These are phyloP conservation scores for Metopolophium dirhodum DNA, from an alignment of 1,140 invertebrate species.

Conservation along the genomic window DNA sequence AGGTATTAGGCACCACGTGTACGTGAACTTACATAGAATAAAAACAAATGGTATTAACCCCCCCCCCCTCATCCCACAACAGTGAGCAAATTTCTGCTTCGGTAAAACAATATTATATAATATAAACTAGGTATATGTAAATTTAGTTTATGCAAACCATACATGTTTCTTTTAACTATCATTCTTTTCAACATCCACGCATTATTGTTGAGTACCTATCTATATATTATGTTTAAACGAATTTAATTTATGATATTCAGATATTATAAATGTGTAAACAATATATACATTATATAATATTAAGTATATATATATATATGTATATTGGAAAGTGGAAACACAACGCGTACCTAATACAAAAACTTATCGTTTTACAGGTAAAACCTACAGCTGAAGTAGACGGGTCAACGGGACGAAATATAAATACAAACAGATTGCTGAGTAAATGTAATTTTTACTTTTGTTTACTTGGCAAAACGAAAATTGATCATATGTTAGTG, in stretches of 20 bases:
- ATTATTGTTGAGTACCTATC: background rate
- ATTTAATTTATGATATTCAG: background rate
- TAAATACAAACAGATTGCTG: background rate
- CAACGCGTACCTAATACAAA: background rate
- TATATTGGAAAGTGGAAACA: background rate
- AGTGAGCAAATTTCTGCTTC: background rate
- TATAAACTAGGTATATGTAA: too few species aligned
- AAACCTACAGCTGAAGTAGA: background rate
- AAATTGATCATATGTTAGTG: conserved; percentile 5
- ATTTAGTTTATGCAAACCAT: background rate
- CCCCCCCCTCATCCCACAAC: background rate
- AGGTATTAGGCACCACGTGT: background rate
- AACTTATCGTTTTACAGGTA: conserved; percentile 12
- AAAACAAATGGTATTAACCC: background rate
- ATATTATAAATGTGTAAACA: background rate
- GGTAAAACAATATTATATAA: too few species aligned
- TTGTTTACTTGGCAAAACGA: conserved; percentile 24
- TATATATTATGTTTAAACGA: background rate
- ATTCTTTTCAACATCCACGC: background rate
- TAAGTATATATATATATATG: too few species aligned
- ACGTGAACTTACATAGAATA: background rate
- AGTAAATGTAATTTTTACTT: conserved; percentile 52
- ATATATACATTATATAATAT: too few species aligned
- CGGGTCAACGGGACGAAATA: background rate
- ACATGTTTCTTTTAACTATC: background rate